These are phyloP conservation scores for Heliconius ethilla DNA, from an alignment of 2,888 invertebrate species.

Conservation along the genomic window DNA sequence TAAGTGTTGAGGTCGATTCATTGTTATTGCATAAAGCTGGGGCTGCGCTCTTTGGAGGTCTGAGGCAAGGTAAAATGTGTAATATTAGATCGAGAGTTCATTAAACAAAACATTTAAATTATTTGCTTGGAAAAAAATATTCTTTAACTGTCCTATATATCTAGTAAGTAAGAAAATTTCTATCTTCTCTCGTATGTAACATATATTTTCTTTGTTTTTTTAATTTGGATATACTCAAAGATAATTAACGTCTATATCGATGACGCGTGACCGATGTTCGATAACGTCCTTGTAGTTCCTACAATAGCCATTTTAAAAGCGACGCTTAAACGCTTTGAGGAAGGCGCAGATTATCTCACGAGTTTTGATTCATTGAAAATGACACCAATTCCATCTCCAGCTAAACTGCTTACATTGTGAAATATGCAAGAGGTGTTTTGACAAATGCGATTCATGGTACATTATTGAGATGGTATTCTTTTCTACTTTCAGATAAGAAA, in stretches of 20 bases:
- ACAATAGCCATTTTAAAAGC: conserved; percentile 49
- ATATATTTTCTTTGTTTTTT: background rate
- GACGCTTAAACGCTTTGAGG: conserved; percentile 41
- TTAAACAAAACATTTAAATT: conserved; percentile 36
- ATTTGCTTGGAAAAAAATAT: background rate
- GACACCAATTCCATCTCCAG: conserved; percentile 41
- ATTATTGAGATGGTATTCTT: conserved; percentile 61
- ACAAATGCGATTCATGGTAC: conserved; percentile 46
- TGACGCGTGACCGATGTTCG: conserved; percentile 62
- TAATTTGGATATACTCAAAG: conserved; percentile 53
- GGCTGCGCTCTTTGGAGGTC: conserved; percentile 59
- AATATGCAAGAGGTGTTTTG: conserved; percentile 29
- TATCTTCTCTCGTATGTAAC: background rate
- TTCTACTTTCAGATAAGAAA: conserved; percentile 56
- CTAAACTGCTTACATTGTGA: conserved; percentile 31
- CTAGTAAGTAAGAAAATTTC: background rate
- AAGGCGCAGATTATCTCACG: conserved; percentile 48
- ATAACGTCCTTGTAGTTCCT: conserved; percentile 59
- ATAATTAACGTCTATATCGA: conserved; percentile 61
- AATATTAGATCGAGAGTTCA: conserved; percentile 56
- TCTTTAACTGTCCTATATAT: background rate
- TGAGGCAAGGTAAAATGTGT: conserved; percentile 68
- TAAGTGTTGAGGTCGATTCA: conserved; percentile 69
- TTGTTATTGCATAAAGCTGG: conserved; percentile 60
- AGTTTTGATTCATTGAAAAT: conserved; percentile 39